Base-by-base conservation (phyloP, 1,140 invertebrate species). In the Drosophila varians region DNA sequence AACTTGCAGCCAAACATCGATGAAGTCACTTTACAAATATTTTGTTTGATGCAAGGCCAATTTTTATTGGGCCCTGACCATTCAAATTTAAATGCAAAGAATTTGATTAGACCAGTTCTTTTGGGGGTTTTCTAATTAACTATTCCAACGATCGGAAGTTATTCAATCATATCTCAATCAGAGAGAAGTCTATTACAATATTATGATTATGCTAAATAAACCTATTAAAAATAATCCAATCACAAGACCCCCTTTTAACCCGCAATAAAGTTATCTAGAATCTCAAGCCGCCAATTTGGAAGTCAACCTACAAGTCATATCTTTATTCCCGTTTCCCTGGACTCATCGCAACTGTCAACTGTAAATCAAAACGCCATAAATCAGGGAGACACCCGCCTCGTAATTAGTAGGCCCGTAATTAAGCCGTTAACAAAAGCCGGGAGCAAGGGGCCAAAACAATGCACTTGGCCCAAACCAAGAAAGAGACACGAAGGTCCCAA, bases 311-410 rank as follows among this genome's bases (percentile, higher is more conserved):
- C 3, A 31, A 31, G 28, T 47, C 11, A 14, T 7, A 26, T 21
- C 45, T 23, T 31, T 31, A 31, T 19, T 21, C 4, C 45, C 7
- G 18, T 48, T 49, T 38, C 49, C 18, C 12, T n/a, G 43, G 38
- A 38, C 51, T 71, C 79, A 77, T 84, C 79, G 68, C 66, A 72
- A 76, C 71, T 84, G 79, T 86, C 79, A 84, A 84, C 80, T 86
- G 74, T 65, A 76, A 72, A 84, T 84, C 79, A 84, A 79, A 84
- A 79, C 45, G 23, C 42, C 64, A 84, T 84, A 75, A 84, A 48
- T 84, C 79, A 84, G 25, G 40, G 25, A 79, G 65, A 79, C 80
- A 86, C 79, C 86, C 66, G 75, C 43, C 38, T 42, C 40, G 53
- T 76, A 86, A 84, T 84, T 84, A 79, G 71, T 26, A 45, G 36